Conservation (phyloP, 2,113 vertebrate species). For the Pygoscelis adeliae region DNA sequence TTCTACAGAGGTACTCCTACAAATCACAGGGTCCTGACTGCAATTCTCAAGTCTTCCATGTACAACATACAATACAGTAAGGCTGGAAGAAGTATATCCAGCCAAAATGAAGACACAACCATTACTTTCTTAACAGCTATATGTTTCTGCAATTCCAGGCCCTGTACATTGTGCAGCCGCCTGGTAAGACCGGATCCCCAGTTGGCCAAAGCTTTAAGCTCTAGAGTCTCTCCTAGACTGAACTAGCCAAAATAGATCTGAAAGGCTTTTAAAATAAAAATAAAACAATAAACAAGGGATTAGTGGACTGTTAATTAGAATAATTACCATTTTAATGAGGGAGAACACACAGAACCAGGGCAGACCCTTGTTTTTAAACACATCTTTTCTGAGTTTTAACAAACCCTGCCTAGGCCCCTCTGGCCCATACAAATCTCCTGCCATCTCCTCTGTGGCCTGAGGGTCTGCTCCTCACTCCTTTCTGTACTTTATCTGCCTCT, state of each 20-base stretch:
- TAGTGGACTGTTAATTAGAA: background rate
- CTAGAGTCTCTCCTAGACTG: background rate
- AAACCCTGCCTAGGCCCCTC: background rate
- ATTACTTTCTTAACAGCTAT: background rate
- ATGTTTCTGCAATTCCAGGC: background rate
- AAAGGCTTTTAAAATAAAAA: background rate
- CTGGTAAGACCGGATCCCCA: background rate
- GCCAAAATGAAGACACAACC: background rate
- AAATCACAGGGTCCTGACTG: background rate
- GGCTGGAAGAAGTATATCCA: background rate
- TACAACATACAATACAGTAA: background rate
- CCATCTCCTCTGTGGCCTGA: background rate
- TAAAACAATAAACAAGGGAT: background rate
- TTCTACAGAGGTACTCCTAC: background rate
- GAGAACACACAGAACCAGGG: background rate
- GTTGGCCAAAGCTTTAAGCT: background rate
- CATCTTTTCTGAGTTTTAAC: background rate
- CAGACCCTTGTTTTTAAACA: background rate
- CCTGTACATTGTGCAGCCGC: accelerated
- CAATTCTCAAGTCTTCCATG: background rate
- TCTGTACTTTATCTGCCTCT: background rate
- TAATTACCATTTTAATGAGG: background rate
- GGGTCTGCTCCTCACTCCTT: background rate
- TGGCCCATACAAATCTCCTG: background rate
- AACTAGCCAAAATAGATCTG: background rate